phyloP scores from a whole-genome alignment of 2,888 invertebrate species.

The Scotopteryx bipunctaria region DNA sequence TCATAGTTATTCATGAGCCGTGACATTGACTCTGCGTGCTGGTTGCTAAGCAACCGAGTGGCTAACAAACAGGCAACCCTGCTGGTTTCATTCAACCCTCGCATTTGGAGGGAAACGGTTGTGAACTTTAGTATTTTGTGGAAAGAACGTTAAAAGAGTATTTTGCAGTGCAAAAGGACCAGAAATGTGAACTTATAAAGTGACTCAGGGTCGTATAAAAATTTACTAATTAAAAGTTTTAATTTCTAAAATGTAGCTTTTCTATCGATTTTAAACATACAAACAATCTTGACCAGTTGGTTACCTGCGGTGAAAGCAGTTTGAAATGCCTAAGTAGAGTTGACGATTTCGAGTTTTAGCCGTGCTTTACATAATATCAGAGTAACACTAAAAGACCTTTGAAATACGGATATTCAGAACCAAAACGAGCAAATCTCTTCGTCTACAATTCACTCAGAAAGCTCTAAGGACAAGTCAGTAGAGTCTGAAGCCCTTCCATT shows the following conservation, averaged over 20 bases:
- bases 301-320: neutral
- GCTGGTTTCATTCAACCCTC: slow-evolving; percentile 54
- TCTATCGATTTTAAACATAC: neutral
- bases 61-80: slow-evolving; percentile 60
- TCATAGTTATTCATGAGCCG: slow-evolving; percentile 61
- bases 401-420: too few relatives aligned
- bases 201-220: too few relatives aligned
- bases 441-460: neutral
- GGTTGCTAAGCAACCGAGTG: slow-evolving; percentile 58
- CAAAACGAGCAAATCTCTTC: neutral
- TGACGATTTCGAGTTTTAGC: neutral
- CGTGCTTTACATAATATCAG: too few relatives aligned
- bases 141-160: neutral
- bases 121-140: slow-evolving; percentile 20
- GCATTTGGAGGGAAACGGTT: slow-evolving; percentile 29
- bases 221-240: too few relatives aligned
- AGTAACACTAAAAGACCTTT: too few relatives aligned
- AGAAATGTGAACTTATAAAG: too few relatives aligned
- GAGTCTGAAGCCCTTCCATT: slow-evolving; percentile 8
- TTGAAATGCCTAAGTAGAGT: neutral
- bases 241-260: neutral
- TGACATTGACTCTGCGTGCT: slow-evolving; percentile 73
- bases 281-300: neutral
- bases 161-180: neutral
- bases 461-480: neutral